Conservation (phyloP, 2,888 invertebrate genomes). For the Chloroclysta siterata region DNA sequence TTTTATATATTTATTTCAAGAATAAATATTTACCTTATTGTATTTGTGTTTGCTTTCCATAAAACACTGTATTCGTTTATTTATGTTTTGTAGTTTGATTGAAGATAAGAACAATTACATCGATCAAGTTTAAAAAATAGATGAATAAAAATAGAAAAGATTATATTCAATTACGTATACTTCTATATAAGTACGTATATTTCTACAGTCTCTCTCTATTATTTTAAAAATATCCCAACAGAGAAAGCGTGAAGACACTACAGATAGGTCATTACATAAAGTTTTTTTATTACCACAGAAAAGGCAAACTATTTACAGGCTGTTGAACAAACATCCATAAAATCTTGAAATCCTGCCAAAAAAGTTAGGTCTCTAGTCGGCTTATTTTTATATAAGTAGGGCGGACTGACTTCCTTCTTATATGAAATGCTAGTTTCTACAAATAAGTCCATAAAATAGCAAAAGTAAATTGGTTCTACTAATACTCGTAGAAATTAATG, state of each 20-base stretch:
- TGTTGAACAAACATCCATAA: conserved; percentile 27
- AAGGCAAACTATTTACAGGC: conserved; percentile 23
- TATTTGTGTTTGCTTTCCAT: too few species aligned
- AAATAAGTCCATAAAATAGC: neutral
- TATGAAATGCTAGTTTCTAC: neutral
- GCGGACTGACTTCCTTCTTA: conserved; percentile 2
- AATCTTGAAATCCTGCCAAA: conserved; percentile 34
- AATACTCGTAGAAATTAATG: neutral
- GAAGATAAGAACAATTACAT: too few species aligned
- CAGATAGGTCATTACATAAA: neutral
- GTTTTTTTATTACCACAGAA: conserved; percentile 16
- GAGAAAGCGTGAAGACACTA: neutral
- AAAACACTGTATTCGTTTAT: too few species aligned
- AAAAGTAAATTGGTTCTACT: neutral
- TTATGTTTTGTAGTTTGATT: too few species aligned
- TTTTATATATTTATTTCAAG: too few species aligned
- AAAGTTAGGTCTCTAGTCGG: conserved; percentile 23
- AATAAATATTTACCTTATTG: too few species aligned
- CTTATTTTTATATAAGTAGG: conserved; percentile 16
- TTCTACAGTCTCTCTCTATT: neutral
- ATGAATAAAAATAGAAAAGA: too few species aligned
- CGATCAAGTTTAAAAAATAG: too few species aligned
- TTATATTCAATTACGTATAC: too few species aligned
- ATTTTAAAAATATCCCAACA: neutral
- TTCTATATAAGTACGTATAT: too few species aligned